These are phyloP conservation scores for Helobdella robusta DNA, from an alignment of 2,888 invertebrate genomes.

Conservation along the genomic window DNA sequence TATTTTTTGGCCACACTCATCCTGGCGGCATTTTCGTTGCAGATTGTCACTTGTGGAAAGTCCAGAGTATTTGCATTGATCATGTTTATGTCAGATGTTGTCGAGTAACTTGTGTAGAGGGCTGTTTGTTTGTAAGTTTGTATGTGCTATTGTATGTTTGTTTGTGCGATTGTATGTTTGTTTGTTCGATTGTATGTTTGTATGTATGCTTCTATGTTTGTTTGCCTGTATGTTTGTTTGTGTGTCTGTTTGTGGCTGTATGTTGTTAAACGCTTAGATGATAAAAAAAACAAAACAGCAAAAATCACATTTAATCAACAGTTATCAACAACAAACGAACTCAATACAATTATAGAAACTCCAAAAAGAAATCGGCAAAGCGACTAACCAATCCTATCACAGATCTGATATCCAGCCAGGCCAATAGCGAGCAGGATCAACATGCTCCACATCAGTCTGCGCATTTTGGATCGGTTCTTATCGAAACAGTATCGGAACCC, in stretches of 20 bases:
- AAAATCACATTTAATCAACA: no score
- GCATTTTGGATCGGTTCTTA: slow-evolving; percentile 8
- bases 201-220: not conserved
- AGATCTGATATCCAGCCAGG: slow-evolving; percentile 15
- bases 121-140: not conserved
- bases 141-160: no score
- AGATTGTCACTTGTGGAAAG: slow-evolving; percentile 22
- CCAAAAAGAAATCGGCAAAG: no score
- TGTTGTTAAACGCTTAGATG: no score
- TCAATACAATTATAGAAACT: no score
- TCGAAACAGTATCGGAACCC: slow-evolving; percentile 22
- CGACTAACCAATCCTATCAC: slow-evolving; percentile 20
- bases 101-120: slow-evolving; percentile 15
- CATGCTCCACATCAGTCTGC: slow-evolving; percentile 2
- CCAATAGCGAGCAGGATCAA: slow-evolving; percentile 19
- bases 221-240: no score
- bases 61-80: slow-evolving; percentile 17
- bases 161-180: not conserved
- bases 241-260: no score
- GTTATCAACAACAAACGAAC: no score
- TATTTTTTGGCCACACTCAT: slow-evolving; percentile 23
- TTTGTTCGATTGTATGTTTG: not conserved
- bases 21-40: slow-evolving; percentile 25
- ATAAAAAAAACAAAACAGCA: no score
- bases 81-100: slow-evolving; percentile 23